Percentiles rank a stretch among this genome's conserved stretches.
Evolutionary conservation across 2,113 vertebrate species (phyloP).

Genomic region (Micromys minutus): DNA sequence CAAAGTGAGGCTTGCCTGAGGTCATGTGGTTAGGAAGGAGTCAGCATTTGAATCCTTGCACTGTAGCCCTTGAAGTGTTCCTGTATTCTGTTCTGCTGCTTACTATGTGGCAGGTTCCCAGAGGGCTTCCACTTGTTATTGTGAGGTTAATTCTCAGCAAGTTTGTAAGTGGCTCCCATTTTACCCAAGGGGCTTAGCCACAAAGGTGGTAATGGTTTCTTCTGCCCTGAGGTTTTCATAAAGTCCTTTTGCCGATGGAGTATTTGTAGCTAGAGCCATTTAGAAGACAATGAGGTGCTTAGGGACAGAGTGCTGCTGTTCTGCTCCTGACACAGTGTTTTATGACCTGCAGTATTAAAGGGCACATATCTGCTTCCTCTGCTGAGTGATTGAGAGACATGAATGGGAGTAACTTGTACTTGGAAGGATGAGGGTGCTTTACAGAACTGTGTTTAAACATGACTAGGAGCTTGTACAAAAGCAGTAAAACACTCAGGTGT

Average conservation of each 20-base stretch:
- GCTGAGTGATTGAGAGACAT: conserved; percentile 35
- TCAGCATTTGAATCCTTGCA: background rate
- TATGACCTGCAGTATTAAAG: conserved; percentile 48
- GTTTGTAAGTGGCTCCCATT: conserved; percentile 60
- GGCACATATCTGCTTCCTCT: conserved; percentile 53
- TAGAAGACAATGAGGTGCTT: conserved; percentile 69
- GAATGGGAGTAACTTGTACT: conserved; percentile 45
- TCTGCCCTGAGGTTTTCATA: conserved; percentile 69
- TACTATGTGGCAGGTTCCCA: conserved; percentile 10
- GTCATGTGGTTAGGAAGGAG: background rate
- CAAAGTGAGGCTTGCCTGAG: conserved; percentile 38
- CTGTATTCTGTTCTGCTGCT: background rate
- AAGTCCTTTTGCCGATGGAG: conserved; percentile 65
- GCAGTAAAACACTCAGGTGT: conserved; percentile 30
- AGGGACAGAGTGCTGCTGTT: conserved; percentile 68
- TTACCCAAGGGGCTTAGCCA: conserved; percentile 34
- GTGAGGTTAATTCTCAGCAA: conserved; percentile 66
- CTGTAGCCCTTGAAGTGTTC: background rate
- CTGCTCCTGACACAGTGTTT: conserved; percentile 57
- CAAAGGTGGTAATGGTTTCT: conserved; percentile 67
- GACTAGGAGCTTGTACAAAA: conserved; percentile 44
- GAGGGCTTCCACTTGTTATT: conserved; percentile 58
- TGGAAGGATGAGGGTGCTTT: conserved; percentile 58
- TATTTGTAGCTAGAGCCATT: conserved; percentile 70
- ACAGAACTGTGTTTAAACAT: conserved; percentile 54